Base-by-base conservation (phyloP, 2,113 vertebrate species). In the Salvelinus sp. region DNA sequence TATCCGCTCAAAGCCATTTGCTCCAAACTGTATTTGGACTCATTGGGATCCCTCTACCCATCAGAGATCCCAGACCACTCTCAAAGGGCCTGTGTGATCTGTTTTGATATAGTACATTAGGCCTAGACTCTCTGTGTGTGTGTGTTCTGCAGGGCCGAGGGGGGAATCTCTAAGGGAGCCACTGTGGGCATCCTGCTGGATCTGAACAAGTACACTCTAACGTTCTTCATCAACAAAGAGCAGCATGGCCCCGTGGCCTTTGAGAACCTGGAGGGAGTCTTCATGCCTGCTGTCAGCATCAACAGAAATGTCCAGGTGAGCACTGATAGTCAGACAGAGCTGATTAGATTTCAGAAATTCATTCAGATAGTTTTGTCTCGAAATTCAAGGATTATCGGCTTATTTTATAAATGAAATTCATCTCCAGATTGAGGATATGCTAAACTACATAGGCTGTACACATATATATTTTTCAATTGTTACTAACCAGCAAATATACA, bases 251-350 rank as follows among this genome's bases (percentile, higher is more conserved):
- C 96, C 5, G 92, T 96, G 2, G 97, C 97, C 0, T 99, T 99
- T 71, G 95, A 96, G 83, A 96, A 94, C 57, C 78, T 99, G 60
- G 97, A 99, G 0, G 98, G 98, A 0, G 96, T 98, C 77, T 99
- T 99, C 82, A 96, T 99, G 90, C 98, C 98, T 1, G 98, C 98
- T 0, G 72, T 99, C 79, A 99, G 98, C 92, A 95, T 99, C 92
- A 99, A 99, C 85, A 93, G 97, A 80, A 99, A 99, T 0, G 97
- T 99, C 38, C 97, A 99, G 97, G 98, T 98, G 88, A 78, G 83
- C 30, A 62, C 20, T 16, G 58, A 22, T 5, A n/a, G 18, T 62
- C 18, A 54, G 33, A 22, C 58, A 62, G 18, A 9, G 58, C 16
- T 62, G 58, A 9, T 62, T 7, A 62, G 6, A 23, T 62, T 62